Conservation (phyloP, 1,140 invertebrate species). For the Pseudomyrmex cubaensis region DNA sequence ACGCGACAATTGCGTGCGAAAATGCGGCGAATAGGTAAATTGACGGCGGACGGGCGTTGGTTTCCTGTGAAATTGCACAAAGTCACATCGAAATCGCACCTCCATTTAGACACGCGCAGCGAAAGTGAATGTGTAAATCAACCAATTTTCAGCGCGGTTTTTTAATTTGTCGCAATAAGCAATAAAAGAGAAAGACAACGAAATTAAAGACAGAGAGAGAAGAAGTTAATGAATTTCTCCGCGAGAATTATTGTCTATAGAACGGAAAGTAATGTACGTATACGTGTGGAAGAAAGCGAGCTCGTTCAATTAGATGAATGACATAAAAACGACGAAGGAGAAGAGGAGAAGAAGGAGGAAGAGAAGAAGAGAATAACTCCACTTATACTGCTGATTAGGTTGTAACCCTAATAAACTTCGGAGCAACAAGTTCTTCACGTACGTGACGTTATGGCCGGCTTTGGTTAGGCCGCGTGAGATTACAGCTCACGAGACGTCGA, state of each 20-base stretch:
- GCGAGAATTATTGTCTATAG: not conserved
- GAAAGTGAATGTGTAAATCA: slow-evolving; percentile 4
- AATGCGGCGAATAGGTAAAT: slow-evolving; percentile 40
- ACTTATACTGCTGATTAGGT: slow-evolving; percentile 32
- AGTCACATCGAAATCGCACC: not conserved
- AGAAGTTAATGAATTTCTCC: no score
- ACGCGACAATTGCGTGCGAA: slow-evolving; percentile 51
- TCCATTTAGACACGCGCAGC: not conserved
- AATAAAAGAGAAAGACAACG: not conserved
- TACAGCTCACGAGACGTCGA: not conserved
- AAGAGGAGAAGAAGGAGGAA: not conserved
- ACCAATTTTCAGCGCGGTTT: not conserved
- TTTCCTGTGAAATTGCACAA: slow-evolving; percentile 56
- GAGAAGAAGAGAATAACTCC: not conserved
- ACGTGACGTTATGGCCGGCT: not conserved
- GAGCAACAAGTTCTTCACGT: slow-evolving; percentile 22
- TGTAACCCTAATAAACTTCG: slow-evolving; percentile 33
- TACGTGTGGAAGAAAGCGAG: not conserved
- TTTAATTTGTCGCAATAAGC: not conserved
- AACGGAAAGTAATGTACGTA: not conserved
- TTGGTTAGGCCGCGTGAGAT: slow-evolving; percentile 5
- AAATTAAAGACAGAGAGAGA: no score
- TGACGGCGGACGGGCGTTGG: slow-evolving; percentile 49
- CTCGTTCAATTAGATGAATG: not conserved
- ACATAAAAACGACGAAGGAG: not conserved